Conservation (phyloP, 2,888 invertebrate species). For the Megamerina dolium region DNA sequence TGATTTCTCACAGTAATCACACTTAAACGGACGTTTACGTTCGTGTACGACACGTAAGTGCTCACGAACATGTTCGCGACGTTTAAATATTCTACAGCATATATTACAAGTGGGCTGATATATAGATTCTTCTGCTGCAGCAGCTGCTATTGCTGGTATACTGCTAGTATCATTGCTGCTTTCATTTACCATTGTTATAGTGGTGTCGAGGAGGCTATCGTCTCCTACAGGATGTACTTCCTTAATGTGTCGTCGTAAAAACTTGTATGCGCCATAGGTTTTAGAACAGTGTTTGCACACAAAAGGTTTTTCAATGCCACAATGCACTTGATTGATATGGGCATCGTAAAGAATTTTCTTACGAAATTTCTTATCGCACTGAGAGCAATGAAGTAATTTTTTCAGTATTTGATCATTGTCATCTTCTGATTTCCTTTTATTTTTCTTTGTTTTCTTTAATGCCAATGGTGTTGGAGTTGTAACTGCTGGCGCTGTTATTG, state of each 20-base stretch:
- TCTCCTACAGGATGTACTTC: slow-evolving; percentile 8
- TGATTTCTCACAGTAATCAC: slow-evolving; percentile 12
- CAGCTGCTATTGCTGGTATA: no score
- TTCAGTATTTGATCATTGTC: not conserved
- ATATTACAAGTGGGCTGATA: slow-evolving; percentile 5
- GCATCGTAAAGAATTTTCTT: slow-evolving; percentile 4
- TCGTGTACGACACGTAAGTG: slow-evolving; percentile 18
- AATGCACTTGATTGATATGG: slow-evolving; percentile 5
- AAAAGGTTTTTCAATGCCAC: slow-evolving; percentile 7
- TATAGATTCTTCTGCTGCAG: not conserved
- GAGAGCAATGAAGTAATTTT: slow-evolving; percentile 3
- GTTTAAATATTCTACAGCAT: slow-evolving; percentile 16
- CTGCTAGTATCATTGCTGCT: no score
- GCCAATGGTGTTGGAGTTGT: no score
- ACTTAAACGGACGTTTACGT: slow-evolving; percentile 17
- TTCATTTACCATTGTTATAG: no score
- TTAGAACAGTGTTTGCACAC: slow-evolving; percentile 11
- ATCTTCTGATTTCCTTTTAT: not conserved
- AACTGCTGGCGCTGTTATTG: not conserved
- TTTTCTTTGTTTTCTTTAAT: not conserved
- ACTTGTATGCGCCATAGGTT: slow-evolving; percentile 1
- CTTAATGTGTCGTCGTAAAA: slow-evolving; percentile 9
- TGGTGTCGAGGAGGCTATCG: no score
- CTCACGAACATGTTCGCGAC: slow-evolving; percentile 14
- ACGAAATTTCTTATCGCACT: slow-evolving; percentile 3